Conservation (phyloP, 2,797 vertebrate species). For the Emydoidea blandingii region DNA sequence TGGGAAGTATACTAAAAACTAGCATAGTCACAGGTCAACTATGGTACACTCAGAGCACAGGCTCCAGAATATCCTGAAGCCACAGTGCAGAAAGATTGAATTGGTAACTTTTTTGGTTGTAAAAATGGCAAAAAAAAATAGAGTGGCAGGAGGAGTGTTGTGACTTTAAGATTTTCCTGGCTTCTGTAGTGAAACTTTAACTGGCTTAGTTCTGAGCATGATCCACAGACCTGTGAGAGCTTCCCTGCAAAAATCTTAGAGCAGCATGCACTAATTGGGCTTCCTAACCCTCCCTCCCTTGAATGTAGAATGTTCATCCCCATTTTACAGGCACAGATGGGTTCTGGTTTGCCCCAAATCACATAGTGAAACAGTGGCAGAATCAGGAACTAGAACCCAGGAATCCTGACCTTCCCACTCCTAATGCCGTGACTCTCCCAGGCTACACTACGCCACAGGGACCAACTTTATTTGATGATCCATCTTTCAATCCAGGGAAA, state of each 20-base stretch:
- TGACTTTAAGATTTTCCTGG: too few species aligned
- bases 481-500: not conserved
- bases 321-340: conserved; percentile 4
- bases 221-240: not conserved
- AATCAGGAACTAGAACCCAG: conserved; percentile 36
- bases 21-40: not conserved
- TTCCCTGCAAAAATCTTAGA: conserved; percentile 19
- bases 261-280: not conserved
- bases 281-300: not conserved
- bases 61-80: not conserved
- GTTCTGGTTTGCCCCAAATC: conserved; percentile 5
- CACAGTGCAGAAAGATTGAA: not conserved
- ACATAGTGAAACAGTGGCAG: not conserved
- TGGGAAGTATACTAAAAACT: not conserved
- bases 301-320: not conserved
- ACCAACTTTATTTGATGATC: not conserved
- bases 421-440: not conserved
- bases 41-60: not conserved
- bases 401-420: not conserved
- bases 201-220: not conserved
- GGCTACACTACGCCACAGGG: not conserved
- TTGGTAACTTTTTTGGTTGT: too few species aligned
- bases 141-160: too few species aligned
- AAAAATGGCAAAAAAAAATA: too few species aligned
- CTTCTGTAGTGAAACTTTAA: not conserved